A percentile compares a stretch with the other conserved stretches of the same genome.
Evolutionary conservation across 2,797 vertebrate species (phyloP).

Genomic region (Trachops cirrhosus): DNA sequence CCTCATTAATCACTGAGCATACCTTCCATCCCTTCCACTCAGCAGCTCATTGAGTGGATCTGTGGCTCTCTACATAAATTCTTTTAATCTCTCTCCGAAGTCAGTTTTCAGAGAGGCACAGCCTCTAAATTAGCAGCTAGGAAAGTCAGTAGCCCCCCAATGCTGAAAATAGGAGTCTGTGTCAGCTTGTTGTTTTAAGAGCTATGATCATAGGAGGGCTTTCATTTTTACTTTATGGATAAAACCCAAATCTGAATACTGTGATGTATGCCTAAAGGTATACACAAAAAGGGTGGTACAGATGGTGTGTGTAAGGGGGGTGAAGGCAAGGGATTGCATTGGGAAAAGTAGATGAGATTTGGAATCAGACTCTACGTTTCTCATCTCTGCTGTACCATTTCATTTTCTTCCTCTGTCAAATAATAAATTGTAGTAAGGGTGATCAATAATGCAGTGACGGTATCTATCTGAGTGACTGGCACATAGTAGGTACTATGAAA

Average conservation of each 20-base stretch:
- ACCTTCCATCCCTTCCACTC: slow-evolving; percentile 27
- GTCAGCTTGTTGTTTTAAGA: background rate
- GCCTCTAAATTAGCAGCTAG: background rate
- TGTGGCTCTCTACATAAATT: slow-evolving; percentile 51
- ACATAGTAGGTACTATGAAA: background rate
- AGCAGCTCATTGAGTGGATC: background rate
- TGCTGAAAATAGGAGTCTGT: no score
- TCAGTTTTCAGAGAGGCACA: background rate
- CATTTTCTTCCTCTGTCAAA: background rate
- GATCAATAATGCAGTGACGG: background rate
- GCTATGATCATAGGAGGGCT: background rate
- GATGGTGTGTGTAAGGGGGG: background rate
- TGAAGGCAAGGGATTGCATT: fast-evolving
- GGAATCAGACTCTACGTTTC: background rate
- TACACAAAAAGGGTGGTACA: background rate
- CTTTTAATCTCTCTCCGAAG: slow-evolving; percentile 23
- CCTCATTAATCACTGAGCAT: slow-evolving; percentile 27
- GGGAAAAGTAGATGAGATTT: background rate
- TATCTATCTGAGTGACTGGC: background rate
- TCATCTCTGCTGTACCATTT: background rate
- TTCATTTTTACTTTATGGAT: background rate
- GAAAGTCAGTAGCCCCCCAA: background rate
- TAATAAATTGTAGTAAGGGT: background rate
- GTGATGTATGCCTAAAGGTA: background rate
- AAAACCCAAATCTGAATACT: background rate